Evolutionary conservation across 1,140 invertebrate genomes (phyloP).

Genomic region (Nixonia krombeini): DNA sequence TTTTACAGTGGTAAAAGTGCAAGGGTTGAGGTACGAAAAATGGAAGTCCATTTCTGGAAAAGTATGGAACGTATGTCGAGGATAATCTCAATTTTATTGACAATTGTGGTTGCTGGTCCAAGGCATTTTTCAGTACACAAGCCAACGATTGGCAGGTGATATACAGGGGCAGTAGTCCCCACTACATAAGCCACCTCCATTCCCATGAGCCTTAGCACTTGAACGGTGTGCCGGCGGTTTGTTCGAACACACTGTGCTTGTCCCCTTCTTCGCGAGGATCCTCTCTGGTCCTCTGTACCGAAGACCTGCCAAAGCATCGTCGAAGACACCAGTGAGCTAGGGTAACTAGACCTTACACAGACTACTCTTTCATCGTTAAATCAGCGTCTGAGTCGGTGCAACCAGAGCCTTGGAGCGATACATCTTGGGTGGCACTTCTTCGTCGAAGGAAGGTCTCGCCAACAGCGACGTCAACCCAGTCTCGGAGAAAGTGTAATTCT

Average conservation of each 20-base stretch:
- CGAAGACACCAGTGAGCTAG: not conserved
- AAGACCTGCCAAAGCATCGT: too few relatives aligned
- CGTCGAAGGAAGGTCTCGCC: conserved; percentile 21
- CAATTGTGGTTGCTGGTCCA: too few relatives aligned
- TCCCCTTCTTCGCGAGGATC: conserved; percentile 51
- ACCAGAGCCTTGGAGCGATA: not conserved
- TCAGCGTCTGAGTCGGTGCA: not conserved
- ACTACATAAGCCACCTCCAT: conserved; percentile 27
- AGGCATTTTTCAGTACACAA: too few relatives aligned
- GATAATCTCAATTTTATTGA: too few relatives aligned
- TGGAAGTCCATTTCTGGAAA: too few relatives aligned
- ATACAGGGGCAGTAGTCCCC: conserved; percentile 19
- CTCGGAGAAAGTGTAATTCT: conserved; percentile 39
- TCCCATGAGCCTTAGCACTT: conserved; percentile 28
- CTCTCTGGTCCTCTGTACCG: not conserved
- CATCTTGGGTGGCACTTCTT: not conserved
- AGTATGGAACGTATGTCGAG: too few relatives aligned
- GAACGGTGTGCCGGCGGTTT: conserved; percentile 25
- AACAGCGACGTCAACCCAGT: not conserved
- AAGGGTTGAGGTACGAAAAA: too few relatives aligned
- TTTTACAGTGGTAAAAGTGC: too few relatives aligned
- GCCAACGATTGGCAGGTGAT: conserved; percentile 11
- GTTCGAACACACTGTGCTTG: conserved; percentile 51
- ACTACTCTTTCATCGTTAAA: not conserved
- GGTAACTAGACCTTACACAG: too few relatives aligned